Evolutionary conservation across 2,113 vertebrate genomes (phyloP), one percentile per base, ranked within the genome.

Genomic region (Poecile atricapillus): DNA sequence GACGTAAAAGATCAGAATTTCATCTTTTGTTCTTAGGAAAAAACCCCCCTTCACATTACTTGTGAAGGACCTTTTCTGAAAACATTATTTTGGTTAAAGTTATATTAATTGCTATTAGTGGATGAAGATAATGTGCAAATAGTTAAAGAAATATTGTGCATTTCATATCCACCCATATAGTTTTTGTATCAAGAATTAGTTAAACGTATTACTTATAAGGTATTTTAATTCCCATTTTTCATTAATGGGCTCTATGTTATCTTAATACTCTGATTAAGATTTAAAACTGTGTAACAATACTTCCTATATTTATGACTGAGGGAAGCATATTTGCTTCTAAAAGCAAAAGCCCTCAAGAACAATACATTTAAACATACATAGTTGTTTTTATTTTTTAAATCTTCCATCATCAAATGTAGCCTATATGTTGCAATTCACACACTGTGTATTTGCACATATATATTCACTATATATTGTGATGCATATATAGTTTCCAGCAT

Each of bases 31-130:
- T 75, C 28, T 23, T 13, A 33, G 7, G 13, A 33, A 63, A 52
- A 62, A 52, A 8, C 2, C 1, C 0, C 3, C 10, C 8, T 33
- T 60, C 30, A 47, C 4, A 41, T 46, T 39, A 12, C 15, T 59
- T 55, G 5, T 58, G 46, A 53, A 73, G 33, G 64, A 67, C 2
- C 0, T 58, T 53, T 23, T 69, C 14, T 74, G n/a, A 73, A 33
- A 80, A 65, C 24, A 76, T 31, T 44, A 8, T 58, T 77, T 68
- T 74, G 7, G 11, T 46, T 80, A 28, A 24, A 73, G 27, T 65
- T 65, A 41, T 14, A 80, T 2, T n/a, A 80, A 63, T 63, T 67
- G 33, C 13, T 73, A 20, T 44, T 49, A 56, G 2, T 0, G 0
- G 15, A 47, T 35, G 11, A 93, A 87, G 27, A 64, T 9, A 60